Base-by-base conservation (phyloP, 1,140 invertebrate species). In the Hyles vespertilio region DNA sequence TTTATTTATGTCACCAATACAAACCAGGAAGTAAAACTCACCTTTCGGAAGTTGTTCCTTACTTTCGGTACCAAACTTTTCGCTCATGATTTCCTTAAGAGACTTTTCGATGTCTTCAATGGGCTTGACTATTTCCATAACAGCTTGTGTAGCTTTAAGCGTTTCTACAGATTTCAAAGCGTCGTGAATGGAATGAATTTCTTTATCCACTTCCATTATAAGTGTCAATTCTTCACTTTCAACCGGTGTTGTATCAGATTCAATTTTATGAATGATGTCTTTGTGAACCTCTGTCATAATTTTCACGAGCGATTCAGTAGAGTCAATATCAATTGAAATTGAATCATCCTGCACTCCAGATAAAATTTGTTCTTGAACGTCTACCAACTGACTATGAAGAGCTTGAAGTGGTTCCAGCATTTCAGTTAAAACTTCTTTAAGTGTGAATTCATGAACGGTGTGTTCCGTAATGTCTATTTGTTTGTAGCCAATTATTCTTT, bases 161-260 rank as follows among this genome's bases (percentile, higher is more conserved):
- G 69, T 63, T 51, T 74, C 66, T 43, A 77, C 60, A 5, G 68
- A 62, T 36, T 61, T 56, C 32, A 76, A 48, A 48, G 60, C 73
- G 44, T 76, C 64, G 62, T 77, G 65, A 46, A 84, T 78, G 2
- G 63, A 62, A 59, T 72, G 67, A 32, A 81, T 70, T 65, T 78
- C 75, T 51, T 74, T 72, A 53, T 74, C 71, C 2, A 78, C 54
- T 63, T 77, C 68, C 48, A 74, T 63, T 32, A 80, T 72, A 51
- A 80, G 45, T 12, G 69, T 62, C 12, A 72, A 61, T n/a, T 76
- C 68, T 44, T 75, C 65, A 43, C 64, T 67, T 53, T 69, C 56
- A 5, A 72, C 55, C 33, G 32, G 10, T 11, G 48, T 60, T 53
- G 55, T 48, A 34, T 67, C 67, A 7, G 61, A 58, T 60, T 79